A percentile compares a stretch with the other conserved stretches of the same genome.
These are phyloP conservation scores for Hypselothyrea guttata DNA, from an alignment of 2,888 invertebrate genomes.

Conservation along the genomic window DNA sequence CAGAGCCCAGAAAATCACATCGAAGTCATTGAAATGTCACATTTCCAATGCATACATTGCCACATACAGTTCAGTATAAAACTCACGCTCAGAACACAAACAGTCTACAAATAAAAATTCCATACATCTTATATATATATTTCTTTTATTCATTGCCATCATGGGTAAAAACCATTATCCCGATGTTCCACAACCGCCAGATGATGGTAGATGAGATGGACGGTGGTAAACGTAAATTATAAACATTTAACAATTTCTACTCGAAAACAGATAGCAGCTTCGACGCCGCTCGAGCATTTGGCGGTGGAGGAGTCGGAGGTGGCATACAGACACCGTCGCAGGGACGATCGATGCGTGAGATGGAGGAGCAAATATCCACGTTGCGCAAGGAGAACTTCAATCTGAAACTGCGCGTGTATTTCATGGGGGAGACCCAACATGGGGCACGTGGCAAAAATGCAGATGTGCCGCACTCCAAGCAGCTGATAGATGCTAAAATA, in stretches of 20 bases:
- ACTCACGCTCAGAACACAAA: constrained; percentile 45
- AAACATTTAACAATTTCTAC: neutral
- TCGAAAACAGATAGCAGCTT: constrained; percentile 52
- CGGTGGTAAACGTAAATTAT: neutral
- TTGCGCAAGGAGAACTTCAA: constrained; percentile 96
- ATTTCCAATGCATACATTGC: neutral
- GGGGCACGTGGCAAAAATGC: constrained; percentile 60
- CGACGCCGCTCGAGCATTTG: constrained; percentile 47
- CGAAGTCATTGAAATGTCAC: neutral
- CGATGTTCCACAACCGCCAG: too few relatives aligned
- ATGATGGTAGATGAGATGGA: too few relatives aligned
- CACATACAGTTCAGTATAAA: constrained; percentile 13
- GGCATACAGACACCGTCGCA: constrained; percentile 80
- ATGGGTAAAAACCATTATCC: constrained; percentile 30
- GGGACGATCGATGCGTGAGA: constrained; percentile 92
- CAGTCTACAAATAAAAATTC: constrained; percentile 30
- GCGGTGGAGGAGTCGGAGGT: constrained; percentile 16
- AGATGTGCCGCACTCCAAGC: constrained; percentile 83
- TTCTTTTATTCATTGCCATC: constrained; percentile 32
- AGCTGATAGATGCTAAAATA: constrained; percentile 87
- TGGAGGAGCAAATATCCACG: constrained; percentile 92
- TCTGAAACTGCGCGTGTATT: constrained; percentile 94
- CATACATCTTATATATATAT: constrained; percentile 27
- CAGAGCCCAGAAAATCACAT: too few relatives aligned
- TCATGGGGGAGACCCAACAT: constrained; percentile 89